Evolutionary conservation across 2,113 vertebrate genomes (phyloP).

Genomic region (Rhabdomys dilectus): DNA sequence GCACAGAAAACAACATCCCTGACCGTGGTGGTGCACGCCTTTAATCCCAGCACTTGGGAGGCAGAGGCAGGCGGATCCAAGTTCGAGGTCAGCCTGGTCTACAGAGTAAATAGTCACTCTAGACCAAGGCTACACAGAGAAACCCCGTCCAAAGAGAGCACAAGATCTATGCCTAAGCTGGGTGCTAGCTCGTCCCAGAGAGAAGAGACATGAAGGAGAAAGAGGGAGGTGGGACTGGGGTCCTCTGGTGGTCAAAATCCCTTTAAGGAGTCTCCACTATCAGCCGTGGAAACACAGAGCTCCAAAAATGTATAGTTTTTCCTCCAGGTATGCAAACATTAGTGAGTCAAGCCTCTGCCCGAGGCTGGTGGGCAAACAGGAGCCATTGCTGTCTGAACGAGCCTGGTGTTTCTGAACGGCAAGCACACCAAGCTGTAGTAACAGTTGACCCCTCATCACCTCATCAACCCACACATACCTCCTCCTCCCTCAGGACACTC

Average conservation of each 20-base stretch:
- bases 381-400: neutral
- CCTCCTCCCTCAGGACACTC: neutral
- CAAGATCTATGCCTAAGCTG: neutral
- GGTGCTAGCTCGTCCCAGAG: neutral
- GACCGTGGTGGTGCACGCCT: neutral
- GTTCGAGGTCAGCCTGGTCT: neutral
- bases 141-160: neutral
- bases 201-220: neutral
- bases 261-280: neutral
- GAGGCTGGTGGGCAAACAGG: neutral
- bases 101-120: neutral
- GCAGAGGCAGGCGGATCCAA: neutral
- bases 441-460: neutral
- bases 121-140: neutral
- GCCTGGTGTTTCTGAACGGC: neutral
- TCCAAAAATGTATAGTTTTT: neutral
- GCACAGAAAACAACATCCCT: neutral
- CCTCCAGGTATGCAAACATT: neutral
- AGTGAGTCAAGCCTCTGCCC: neutral
- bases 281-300: neutral
- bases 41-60: neutral
- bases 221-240: neutral
- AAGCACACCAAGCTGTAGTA: constrained; percentile 14
- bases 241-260: neutral
- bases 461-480: neutral